Evolutionary conservation across 2,113 vertebrate species (phyloP).

Genomic region (Dryoscopus gambensis): DNA sequence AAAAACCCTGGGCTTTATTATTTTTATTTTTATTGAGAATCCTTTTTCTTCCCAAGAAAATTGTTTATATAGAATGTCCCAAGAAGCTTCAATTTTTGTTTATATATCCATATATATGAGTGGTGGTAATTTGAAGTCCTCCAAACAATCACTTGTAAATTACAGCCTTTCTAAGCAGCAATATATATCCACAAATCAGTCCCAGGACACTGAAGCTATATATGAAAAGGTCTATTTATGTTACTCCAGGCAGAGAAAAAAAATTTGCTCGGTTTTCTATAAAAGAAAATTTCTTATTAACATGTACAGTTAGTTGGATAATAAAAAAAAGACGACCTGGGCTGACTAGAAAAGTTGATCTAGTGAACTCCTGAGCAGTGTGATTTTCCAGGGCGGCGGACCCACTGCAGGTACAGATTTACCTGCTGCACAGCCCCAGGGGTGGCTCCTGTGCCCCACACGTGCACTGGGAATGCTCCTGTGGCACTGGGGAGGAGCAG

Average conservation of each 20-base stretch:
- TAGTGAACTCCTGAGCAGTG: neutral
- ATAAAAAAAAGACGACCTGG: slow-evolving; percentile 6
- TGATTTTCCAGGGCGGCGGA: neutral
- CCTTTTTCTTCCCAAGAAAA: slow-evolving; percentile 61
- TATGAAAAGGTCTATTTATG: slow-evolving; percentile 12
- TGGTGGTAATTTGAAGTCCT: slow-evolving; percentile 55
- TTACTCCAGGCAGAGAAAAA: slow-evolving; percentile 21
- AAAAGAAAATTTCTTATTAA: slow-evolving; percentile 49
- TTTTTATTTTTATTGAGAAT: slow-evolving; percentile 44
- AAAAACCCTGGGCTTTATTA: neutral
- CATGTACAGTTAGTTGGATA: slow-evolving; percentile 59
- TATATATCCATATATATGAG: slow-evolving; percentile 61
- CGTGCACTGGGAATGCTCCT: rapidly evolving
- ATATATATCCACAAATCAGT: slow-evolving; percentile 53
- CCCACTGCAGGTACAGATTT: neutral
- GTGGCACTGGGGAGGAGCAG: too few relatives aligned
- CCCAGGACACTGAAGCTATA: slow-evolving; percentile 33
- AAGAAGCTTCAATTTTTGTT: slow-evolving; percentile 66
- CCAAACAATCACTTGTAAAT: slow-evolving; percentile 69
- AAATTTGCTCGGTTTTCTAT: neutral
- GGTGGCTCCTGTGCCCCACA: neutral
- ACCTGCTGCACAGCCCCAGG: neutral
- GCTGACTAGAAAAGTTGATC: slow-evolving; percentile 33
- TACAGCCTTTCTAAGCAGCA: slow-evolving; percentile 44
- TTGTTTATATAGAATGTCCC: slow-evolving; percentile 54